Conservation (phyloP, 2,797 vertebrate species). For the Novumbra hubbsi region DNA sequence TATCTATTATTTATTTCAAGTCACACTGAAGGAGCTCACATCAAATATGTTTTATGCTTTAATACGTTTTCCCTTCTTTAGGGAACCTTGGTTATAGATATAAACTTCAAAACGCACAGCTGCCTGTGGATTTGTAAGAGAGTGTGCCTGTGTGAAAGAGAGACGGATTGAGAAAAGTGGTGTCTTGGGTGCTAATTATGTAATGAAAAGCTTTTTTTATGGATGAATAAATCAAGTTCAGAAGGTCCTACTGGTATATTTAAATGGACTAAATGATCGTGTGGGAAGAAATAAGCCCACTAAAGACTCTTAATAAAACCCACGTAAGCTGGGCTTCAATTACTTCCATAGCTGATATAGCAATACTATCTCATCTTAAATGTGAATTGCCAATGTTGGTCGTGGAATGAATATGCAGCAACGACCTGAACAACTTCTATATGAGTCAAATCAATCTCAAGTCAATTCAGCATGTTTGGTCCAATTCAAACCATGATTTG, state of each 20-base stretch:
- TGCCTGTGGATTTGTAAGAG: not conserved
- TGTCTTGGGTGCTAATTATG: not conserved
- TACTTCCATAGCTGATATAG: not conserved
- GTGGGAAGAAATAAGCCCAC: not conserved
- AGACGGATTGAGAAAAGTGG: not conserved
- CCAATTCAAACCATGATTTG: not conserved
- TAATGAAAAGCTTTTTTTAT: not conserved
- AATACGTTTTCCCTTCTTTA: not conserved
- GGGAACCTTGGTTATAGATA: not conserved
- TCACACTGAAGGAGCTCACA: not conserved
- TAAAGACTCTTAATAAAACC: not conserved
- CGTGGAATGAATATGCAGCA: not conserved
- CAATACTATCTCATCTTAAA: not conserved
- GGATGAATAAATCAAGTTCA: not conserved
- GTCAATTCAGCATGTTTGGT: constrained; percentile 14
- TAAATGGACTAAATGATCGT: not conserved
- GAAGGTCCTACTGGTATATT: constrained; percentile 1
- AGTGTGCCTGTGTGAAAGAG: constrained; percentile 6
- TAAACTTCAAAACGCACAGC: not conserved
- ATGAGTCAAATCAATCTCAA: not conserved
- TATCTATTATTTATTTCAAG: no score
- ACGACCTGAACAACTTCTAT: not conserved
- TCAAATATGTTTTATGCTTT: not conserved
- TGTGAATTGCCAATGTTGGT: not conserved
- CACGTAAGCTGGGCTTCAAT: not conserved